Conservation (phyloP, 1,140 invertebrate species). For the Oscheius sp. region DNA sequence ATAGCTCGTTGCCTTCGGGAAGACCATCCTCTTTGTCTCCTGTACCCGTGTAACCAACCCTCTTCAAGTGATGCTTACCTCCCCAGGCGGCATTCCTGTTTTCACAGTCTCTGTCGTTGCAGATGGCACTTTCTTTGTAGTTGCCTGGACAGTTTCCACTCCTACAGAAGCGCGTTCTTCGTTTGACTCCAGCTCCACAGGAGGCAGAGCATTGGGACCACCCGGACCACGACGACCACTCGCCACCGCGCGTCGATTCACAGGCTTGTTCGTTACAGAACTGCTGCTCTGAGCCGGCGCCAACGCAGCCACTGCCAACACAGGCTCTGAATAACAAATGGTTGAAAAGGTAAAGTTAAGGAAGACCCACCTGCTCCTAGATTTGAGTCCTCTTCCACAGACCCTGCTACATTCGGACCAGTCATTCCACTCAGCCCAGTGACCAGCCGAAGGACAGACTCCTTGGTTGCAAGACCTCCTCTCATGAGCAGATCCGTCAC, state of each 20-base stretch:
- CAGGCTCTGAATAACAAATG: not conserved
- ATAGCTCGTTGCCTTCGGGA: slow-evolving; percentile 18
- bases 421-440: slow-evolving; percentile 51
- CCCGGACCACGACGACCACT: slow-evolving; percentile 26
- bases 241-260: slow-evolving; percentile 39
- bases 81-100: slow-evolving; percentile 54
- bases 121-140: slow-evolving; percentile 53
- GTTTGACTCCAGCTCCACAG: slow-evolving; percentile 51
- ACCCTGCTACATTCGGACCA: slow-evolving; percentile 68
- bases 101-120: slow-evolving; percentile 52
- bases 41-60: not conserved
- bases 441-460: slow-evolving; percentile 39
- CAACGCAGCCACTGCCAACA: slow-evolving; percentile 39
- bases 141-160: slow-evolving; percentile 54
- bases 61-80: slow-evolving; percentile 40
- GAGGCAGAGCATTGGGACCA: slow-evolving; percentile 30
- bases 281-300: slow-evolving; percentile 48
- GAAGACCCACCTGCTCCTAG: slow-evolving; percentile 62
- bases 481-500: slow-evolving; percentile 56
- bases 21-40: not conserved
- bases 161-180: slow-evolving; percentile 55
- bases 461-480: slow-evolving; percentile 55
- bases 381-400: slow-evolving; percentile 67
- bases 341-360: not conserved
- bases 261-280: slow-evolving; percentile 60